Base-by-base conservation (phyloP, 2,888 invertebrate species). In the Lepetodrilus schrolli region DNA sequence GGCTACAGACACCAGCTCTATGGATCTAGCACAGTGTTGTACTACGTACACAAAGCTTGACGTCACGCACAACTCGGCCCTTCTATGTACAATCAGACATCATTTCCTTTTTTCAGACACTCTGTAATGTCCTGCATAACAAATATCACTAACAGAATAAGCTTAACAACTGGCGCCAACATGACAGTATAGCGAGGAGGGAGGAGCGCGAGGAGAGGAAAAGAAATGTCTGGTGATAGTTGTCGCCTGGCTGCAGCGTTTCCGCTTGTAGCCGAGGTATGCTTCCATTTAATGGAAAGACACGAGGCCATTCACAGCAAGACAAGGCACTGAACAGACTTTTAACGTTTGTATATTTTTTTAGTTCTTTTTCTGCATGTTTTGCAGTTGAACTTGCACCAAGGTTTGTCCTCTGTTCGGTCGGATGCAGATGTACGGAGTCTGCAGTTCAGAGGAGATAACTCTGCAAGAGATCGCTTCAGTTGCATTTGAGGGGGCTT, bases 91-190 rank as follows among this genome's bases (percentile, higher is more conserved):
- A 58, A 5, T 58, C 58, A 58, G 58, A 58, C 58, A 58, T 58
- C 34, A 58, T 23, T 23, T 58, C 58, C 58, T 26, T 58, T 21
- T 20, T 20, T 34, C 23, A 58, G 58, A 30, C 58, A 58, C 34
- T 30, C 58, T 51, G n/a, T 43, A 43, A 43, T 26, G 58, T 13
- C 58, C 58, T 58, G 58, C 58, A 58, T 30, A 58, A 58, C 58
- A 58, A 58, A 58, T 58, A 58, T 58, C 58, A 58, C 58, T 58
- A 58, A 21, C 34, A 58, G 58, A 58, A n/a, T n/a, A n/a, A 58
- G 58, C 58, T 58, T 51, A 50, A 30, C 58, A 58, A 30, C 30
- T 58, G 30, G n/a, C 58, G n/a, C n/a, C n/a, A n/a, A n/a, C n/a
- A n/a, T n/a, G n/a, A n/a, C n/a, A n/a, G n/a, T n/a, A n/a, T 58